A percentile compares a stretch with the other conserved stretches of the same genome.
These are phyloP conservation scores for Tipula confusa DNA, from an alignment of 2,888 invertebrate genomes.

Conservation along the genomic window DNA sequence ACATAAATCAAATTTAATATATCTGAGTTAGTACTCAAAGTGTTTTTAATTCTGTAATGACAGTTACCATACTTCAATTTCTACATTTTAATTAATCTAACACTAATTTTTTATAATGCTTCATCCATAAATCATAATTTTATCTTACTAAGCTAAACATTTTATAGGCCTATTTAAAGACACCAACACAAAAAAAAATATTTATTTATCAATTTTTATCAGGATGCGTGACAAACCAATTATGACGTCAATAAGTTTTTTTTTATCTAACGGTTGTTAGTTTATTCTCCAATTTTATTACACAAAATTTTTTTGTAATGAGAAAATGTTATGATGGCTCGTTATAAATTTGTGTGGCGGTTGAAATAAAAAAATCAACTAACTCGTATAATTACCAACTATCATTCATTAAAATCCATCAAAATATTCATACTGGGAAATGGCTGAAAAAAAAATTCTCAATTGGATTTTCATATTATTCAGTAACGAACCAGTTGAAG, in stretches of 20 bases:
- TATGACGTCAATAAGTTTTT: background rate
- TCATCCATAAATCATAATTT: background rate
- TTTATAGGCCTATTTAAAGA: background rate
- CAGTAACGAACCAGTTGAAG: background rate
- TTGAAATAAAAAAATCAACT: background rate
- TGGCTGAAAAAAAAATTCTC: background rate
- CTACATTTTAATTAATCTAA: too few species aligned
- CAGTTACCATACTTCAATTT: too few species aligned
- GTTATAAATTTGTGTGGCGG: background rate
- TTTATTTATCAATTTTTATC: too few species aligned
- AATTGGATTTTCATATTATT: background rate
- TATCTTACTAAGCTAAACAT: background rate
- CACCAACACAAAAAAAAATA: background rate
- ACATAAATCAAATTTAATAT: too few species aligned
- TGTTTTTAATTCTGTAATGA: too few species aligned
- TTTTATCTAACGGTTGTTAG: background rate
- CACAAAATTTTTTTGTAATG: background rate
- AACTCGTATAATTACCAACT: background rate
- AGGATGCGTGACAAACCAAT: background rate
- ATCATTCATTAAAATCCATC: conserved; percentile 3
- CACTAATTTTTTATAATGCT: too few species aligned
- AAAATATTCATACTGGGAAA: conserved; percentile 1
- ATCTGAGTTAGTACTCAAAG: too few species aligned
- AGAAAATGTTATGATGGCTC: background rate
- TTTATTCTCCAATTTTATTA: background rate